Base-by-base conservation (phyloP, 2,113 vertebrate species). In the Lota lota region DNA sequence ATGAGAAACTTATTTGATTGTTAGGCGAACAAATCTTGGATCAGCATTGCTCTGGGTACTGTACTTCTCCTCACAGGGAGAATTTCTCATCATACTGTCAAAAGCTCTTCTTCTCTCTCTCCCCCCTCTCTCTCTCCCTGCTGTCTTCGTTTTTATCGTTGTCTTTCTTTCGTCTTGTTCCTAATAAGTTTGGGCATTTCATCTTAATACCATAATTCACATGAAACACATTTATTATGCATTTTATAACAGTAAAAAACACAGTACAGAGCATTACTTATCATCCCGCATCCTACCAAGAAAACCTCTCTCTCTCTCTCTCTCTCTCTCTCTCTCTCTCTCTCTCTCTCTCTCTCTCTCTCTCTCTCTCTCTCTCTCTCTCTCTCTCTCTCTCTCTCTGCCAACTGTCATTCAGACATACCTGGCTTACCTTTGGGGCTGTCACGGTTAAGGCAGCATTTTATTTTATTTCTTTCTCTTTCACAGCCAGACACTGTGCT, bases 1-100 rank as follows among this genome's bases (percentile, higher is more conserved):
- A 90, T 88, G 88, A 90, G 87, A 85, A 90, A 90, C 85, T 88
- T 90, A 91, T 90, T 89, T 87, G 87, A 90, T 87, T 89, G 90
- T 92, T 91, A 89, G 87, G 87, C 88, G 83, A 89, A 91, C 90
- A 92, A 90, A 91, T 92, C 74, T 90, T 72, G 80, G 73, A 83
- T 81, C 71, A 8, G 77, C 78, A 56, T 74, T 56, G 72, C 78
- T 86, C 67, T 78, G 85, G 83, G 86, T 87, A 60, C 79, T 69
- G 73, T 77, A 67, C 71, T 33, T 18, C 22, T 81, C 40, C 22
- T 80, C 71, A 75, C 66, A 16, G 22, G 61, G 76, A 80, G 66
- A 67, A 62, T 79, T 72, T 70, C 59, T 24, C 50, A 40, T 70
- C 53, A 19, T 65, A 68, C 66, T 19, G 33, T 56, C 66, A 71